These are phyloP conservation scores for Venustaconcha ellipsiformis DNA, from an alignment of 1,140 invertebrate species.

Conservation along the genomic window DNA sequence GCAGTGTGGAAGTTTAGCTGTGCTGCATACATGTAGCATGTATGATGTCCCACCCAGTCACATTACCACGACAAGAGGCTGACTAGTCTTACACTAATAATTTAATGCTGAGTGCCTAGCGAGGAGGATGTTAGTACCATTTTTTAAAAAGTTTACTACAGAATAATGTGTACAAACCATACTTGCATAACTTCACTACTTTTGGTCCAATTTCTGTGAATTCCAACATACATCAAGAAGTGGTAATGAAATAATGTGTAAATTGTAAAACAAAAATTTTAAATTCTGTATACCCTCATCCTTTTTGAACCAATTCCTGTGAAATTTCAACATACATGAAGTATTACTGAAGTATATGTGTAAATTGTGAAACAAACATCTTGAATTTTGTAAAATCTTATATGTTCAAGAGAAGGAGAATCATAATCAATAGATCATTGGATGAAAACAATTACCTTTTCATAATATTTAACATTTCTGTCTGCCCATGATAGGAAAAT, in stretches of 20 bases:
- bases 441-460: conserved; percentile 68
- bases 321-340: neutral
- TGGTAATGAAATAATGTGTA: neutral
- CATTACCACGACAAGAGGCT: no score
- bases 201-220: conserved; percentile 1
- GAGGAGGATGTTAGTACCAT: no score
- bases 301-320: conserved; percentile 1
- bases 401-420: neutral
- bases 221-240: neutral
- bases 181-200: neutral
- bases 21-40: no score
- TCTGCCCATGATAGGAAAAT: conserved; percentile 78
- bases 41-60: no score
- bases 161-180: neutral
- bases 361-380: neutral
- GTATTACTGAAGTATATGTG: neutral
- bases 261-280: neutral
- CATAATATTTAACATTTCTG: conserved; percentile 78
- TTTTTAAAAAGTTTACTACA: no score
- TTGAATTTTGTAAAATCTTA: neutral
- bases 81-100: no score
- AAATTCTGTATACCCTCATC: neutral
- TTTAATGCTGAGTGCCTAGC: no score
- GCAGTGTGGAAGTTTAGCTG: no score
- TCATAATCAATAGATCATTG: neutral